A percentile compares a stretch with the other conserved stretches of the same genome.
phyloP scores from a whole-genome alignment of 2,113 vertebrate species.

The Petaurus breviceps region DNA sequence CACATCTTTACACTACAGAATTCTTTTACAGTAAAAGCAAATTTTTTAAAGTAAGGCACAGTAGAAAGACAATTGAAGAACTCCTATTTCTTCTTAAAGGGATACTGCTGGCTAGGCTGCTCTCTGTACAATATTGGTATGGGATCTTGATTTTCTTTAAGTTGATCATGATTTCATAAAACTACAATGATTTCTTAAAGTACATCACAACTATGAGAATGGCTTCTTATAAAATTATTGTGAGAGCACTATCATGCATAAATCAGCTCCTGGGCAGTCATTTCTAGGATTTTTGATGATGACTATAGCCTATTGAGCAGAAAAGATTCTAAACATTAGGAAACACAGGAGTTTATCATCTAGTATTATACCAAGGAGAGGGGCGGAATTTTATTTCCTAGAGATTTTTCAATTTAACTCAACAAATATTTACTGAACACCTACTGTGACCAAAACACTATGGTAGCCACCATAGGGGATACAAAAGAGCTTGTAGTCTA shows the following conservation, averaged over 20 bases:
- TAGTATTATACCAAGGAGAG: not conserved
- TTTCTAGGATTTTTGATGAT: not conserved
- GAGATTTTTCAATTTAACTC: not conserved
- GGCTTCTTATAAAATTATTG: not conserved
- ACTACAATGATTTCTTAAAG: not conserved
- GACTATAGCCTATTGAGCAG: not conserved
- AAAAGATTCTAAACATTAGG: not conserved
- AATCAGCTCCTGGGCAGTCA: not conserved
- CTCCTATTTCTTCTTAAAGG: not conserved
- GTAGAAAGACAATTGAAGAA: not conserved
- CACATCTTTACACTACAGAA: slow-evolving; percentile 6
- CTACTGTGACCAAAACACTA: not conserved
- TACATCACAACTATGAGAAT: not conserved
- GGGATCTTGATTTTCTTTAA: not conserved
- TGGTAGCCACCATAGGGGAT: not conserved
- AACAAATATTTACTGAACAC: not conserved
- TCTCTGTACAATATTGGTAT: not conserved
- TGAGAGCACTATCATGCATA: not conserved
- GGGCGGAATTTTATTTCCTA: not conserved
- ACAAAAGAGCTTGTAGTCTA: not conserved
- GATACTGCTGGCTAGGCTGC: too few relatives aligned
- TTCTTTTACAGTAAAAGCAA: not conserved
- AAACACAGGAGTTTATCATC: not conserved
- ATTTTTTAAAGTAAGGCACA: slow-evolving; percentile 6
- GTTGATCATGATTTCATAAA: not conserved